Base-by-base conservation (phyloP, 64 coral and sea anemone species). In the Dendrophyllia cribrosa region DNA sequence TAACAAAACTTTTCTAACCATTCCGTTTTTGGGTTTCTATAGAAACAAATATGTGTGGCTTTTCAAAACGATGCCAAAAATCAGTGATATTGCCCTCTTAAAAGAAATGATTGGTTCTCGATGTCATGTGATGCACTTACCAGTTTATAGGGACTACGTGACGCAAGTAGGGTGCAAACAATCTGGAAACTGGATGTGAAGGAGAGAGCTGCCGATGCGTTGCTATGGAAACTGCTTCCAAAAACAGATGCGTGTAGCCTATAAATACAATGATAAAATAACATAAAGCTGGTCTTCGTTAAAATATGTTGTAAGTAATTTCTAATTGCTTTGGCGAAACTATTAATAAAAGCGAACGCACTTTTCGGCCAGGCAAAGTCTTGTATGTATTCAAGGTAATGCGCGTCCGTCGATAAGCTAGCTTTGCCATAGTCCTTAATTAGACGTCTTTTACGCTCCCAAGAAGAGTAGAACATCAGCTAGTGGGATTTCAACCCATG, bases 151-250 rank as follows among this genome's bases (percentile, higher is more conserved):
- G 89, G 64, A 95, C 95, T 15, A 95, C 62, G 84, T 89, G 89
- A 58, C 90, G 89, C 5, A 95, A 88, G 47, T 95, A 98, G 7
- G 96, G 93, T 20, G 96, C 93, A 19, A 98, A 89, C 15, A 98
- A 62, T 47, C 93, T 94, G 76, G 89, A 98, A 68, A 95, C 88
- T 71, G 96, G 96, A 24, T 98, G 96, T 12, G 96, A 98, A 9
- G 96, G 96, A 62, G 93, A 95, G 3, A 98, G 93, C 46, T 98
- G 93, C 16, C 96, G 89, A 63, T 95, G 96, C 3, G 93, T 98
- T 78, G 96, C 96, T 66, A 98, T 80, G 43, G 96, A 82, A 70
- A 98, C 79, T 4, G 93, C 76, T 81, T 98, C 93, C 52, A 93
- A 85, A 5, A 98, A 51, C 0, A 98, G 76, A 87, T 98, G 96